Evolutionary conservation across 2,888 invertebrate genomes (phyloP), one percentile per base, ranked within the genome.

Genomic region (Dasypolia templi): DNA sequence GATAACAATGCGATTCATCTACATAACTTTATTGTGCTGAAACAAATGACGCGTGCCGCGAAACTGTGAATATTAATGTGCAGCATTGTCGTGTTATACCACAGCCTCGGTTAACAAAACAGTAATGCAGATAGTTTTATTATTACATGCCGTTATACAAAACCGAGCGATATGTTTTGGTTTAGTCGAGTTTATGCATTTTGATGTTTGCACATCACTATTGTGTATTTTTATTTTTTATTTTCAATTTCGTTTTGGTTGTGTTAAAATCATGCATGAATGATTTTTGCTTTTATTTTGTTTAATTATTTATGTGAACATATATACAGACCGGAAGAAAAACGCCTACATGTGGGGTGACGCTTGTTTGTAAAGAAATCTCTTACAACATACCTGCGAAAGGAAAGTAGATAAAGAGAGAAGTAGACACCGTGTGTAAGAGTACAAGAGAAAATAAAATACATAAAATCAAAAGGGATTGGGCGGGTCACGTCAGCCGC

Each of bases 21-120:
- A 56, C 80, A 75, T 67, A 65, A 74, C 72, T 74, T 56, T 66
- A 49, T 72, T 79, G 71, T 72, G 35, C 46, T 70, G 51, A 59
- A 68, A 80, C 75, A 77, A 79, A 82, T 86, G 56, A 73, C 63
- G 61, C 49, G 67, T 17, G 29, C 73, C 72, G 61, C 78, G 74
- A 73, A 72, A 75, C 75, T 75, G 77, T 75, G 72, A 84, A 86
- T 86, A 86, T 82, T 79, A 84, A 84, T 86, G 74, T 64, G 61
- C 77, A 63, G 55, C 61, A 76, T 77, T 73, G 84, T 78, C 69
- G 65, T 82, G 77, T 72, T 58, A 73, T 44, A 69, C 82, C 77
- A 75, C 77, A 80, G 65, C 56, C 32, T 67, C 74, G 66, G 77
- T 76, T 71, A 61, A 68, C 79, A 75, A 70, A 68, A 74, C 72